A percentile compares a stretch with the other conserved stretches of the same genome.
phyloP scores from a whole-genome alignment of 2,113 vertebrate genomes.

The Conger conger region DNA sequence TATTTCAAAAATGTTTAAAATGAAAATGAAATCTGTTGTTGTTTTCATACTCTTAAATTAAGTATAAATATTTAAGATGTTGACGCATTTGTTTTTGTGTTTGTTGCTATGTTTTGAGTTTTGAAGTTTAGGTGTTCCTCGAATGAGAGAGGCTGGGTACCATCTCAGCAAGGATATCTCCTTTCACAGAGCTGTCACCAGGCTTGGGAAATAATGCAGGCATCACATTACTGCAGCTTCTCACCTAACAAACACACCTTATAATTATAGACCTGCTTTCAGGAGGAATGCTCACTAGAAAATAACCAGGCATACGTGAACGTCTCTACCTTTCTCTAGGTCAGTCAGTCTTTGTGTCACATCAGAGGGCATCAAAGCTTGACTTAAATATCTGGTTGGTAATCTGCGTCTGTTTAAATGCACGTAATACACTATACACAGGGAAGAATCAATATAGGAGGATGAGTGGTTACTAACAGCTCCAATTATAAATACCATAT shows the following conservation, averaged over 20 bases:
- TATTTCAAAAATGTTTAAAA: background rate
- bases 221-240: constrained; percentile 26
- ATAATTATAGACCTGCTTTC: constrained; percentile 28
- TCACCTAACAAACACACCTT: constrained; percentile 28
- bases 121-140: constrained; percentile 16
- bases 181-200: constrained; percentile 32
- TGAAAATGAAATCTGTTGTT: background rate
- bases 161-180: constrained; percentile 17
- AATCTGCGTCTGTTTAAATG: background rate
- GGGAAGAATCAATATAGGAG: background rate
- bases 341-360: background rate
- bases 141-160: constrained; percentile 4
- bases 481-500: background rate
- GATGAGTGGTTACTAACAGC: constrained; percentile 4
- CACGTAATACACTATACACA: background rate
- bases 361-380: background rate
- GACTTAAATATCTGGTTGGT: background rate
- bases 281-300: constrained; percentile 8
- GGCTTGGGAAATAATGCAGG: constrained; percentile 20
- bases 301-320: background rate
- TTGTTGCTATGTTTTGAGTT: constrained; percentile 12
- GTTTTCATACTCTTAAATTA: background rate
- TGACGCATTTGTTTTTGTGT: background rate
- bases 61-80: background rate
- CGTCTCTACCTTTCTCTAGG: background rate